Conservation (phyloP, 1,140 invertebrate genomes). For the Anastrepha obliqua region DNA sequence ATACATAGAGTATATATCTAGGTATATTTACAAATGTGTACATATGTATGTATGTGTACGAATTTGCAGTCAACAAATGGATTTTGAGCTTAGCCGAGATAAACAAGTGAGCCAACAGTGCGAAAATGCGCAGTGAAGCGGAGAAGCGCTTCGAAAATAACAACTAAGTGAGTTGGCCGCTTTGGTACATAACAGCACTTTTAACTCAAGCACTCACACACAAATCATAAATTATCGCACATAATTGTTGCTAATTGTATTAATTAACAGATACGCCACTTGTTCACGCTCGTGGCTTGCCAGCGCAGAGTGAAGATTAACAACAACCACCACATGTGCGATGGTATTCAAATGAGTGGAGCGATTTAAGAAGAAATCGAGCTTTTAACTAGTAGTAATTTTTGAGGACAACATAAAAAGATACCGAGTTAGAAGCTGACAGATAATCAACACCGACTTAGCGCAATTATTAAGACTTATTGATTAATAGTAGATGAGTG, state of each 20-base stretch:
- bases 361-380: too few relatives aligned
- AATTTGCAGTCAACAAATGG: background rate
- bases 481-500: too few relatives aligned
- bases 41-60: background rate
- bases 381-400: too few relatives aligned
- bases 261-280: constrained; percentile 34
- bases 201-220: background rate
- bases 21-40: background rate
- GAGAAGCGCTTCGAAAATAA: background rate
- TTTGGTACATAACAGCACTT: background rate
- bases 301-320: background rate
- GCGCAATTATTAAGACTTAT: too few relatives aligned
- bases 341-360: background rate
- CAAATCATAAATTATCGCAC: constrained; percentile 8
- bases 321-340: background rate
- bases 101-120: constrained; percentile 25
- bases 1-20: too few relatives aligned
- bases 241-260: constrained; percentile 29
- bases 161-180: background rate
- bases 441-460: too few relatives aligned
- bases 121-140: background rate
- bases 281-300: background rate
- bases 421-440: too few relatives aligned
- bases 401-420: too few relatives aligned
- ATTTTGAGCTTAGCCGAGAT: background rate